Evolutionary conservation across 2,113 vertebrate species (phyloP), one percentile per base, ranked within the genome.

Genomic region (Noturus placidus): DNA sequence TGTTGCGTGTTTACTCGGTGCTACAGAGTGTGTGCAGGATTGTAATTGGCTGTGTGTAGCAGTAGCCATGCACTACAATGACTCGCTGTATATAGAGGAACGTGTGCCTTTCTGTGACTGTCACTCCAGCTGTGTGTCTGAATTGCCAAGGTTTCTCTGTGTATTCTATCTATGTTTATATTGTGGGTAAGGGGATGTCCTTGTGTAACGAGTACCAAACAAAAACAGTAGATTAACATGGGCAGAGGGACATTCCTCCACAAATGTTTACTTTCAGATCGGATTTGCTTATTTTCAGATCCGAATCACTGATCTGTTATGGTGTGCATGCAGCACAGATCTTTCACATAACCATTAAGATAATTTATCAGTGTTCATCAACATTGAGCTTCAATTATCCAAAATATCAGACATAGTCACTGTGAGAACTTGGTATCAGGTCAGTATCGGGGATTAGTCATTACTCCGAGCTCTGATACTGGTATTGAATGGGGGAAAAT

Each of bases 21-120:
- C 38, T 76, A 82, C 83, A 76, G 9, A n/a, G 50, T 72, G 63
- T 84, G 86, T 88, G 3, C 69, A 25, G 52, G 54, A 67, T 86
- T 86, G 84, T 27, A 38, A 76, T 27, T 85, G 63, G 35, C n/a
- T 63, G 35, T 78, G 27, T 93, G 88, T 82, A 0, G 6, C 0
- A 46, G 87, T 79, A 1, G 5, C 0, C 65, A 20, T 19, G 7
- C 14, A 67, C 13, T 90, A 94, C 93, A 95, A 91, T 89, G 88
- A 50, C 33, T 59, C 74, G 61, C 22, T 91, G 70, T 93, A 89
- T 91, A 52, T 92, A 13, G 35, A 63, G 50, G 72, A 92, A 89
- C 85, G 85, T 70, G 88, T 38, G 87, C 65, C 81, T 87, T 33
- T 92, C 89, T n/a, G 90, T 89, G 86, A 57, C 91, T 92, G 92